Evolutionary conservation across 2,113 vertebrate species (phyloP), one percentile per base, ranked within the genome.

Genomic region (Perca schrenkii): DNA sequence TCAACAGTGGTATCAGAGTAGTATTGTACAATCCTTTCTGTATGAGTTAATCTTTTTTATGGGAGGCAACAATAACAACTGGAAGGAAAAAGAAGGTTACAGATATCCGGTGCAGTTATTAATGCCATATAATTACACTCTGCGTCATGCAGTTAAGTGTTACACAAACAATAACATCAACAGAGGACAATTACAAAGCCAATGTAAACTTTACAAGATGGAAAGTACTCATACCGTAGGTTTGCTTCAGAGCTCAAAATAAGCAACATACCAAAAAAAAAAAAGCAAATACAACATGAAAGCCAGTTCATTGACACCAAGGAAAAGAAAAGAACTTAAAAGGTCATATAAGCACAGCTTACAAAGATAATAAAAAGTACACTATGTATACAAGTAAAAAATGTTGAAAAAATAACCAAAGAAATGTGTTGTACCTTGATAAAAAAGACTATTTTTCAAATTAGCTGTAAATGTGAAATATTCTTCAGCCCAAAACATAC

Each of bases 341-440:
- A 90, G 91, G 89, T 96, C 95, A 94, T 95, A 96, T 95, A 97
- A 98, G 97, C 96, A 94, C 94, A 96, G 96, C 95, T 96, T 97
- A 97, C 95, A 95, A 94, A 87, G 89, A 94, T 76, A 90, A 89
- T 85, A 85, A 87, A 90, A 91, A 94, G 92, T 95, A 96, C 92
- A 95, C 93, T 87, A 94, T 82, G 83, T 94, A 95, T 92, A 92
- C 89, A 87, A 79, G 91, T 92, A 94, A 79, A 91, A 93, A 93
- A 91, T 74, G 83, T 84, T 85, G 83, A 89, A 90, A 90, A 93
- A 80, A 89, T 84, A 90, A 88, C 80, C 75, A 72, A 82, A 76
- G 73, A 93, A 85, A 89, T 84, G 80, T 65, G 76, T 81, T 93
- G 95, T 96, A 96, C 95, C 95, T 91, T 92, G 76, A 87, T 79